Evolutionary conservation across 2,888 invertebrate genomes (phyloP).

Genomic region (Dolomedes plantarius): DNA sequence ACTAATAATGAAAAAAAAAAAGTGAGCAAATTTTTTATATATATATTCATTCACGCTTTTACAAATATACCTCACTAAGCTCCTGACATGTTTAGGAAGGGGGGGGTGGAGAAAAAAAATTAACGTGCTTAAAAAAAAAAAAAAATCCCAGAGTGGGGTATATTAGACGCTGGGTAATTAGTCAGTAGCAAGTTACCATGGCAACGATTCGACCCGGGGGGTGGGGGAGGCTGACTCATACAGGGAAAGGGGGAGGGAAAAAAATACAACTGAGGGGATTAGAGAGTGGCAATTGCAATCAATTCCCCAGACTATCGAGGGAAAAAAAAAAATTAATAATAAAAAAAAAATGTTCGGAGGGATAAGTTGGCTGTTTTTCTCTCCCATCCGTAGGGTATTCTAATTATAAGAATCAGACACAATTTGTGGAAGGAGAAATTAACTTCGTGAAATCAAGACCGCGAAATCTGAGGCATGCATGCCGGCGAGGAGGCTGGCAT

Average conservation of each 20-base stretch:
- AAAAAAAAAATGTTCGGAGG: not conserved
- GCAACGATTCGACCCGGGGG: conserved; percentile 61
- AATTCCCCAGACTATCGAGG: conserved; percentile 14
- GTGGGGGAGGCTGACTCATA: conserved; percentile 46
- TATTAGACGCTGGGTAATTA: conserved; percentile 59
- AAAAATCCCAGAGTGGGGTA: conserved; percentile 34
- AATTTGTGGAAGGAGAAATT: not conserved
- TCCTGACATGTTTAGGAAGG: not conserved
- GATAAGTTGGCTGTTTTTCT: conserved; percentile 6
- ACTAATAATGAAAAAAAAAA: conserved; percentile 25
- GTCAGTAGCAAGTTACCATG: conserved; percentile 60
- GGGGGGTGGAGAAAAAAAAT: conserved; percentile 18
- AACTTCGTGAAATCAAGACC: no score
- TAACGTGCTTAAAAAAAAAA: conserved; percentile 30
- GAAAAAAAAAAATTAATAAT: not conserved
- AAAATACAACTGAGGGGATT: conserved; percentile 27
- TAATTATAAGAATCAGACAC: not conserved
- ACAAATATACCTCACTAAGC: conserved; percentile 30
- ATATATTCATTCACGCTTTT: conserved; percentile 24
- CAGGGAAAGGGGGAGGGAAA: not conserved
- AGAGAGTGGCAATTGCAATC: conserved; percentile 62
- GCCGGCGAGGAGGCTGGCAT: no score
- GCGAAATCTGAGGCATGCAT: no score
- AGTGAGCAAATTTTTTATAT: no score
- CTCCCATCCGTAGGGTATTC: not conserved